Base-by-base conservation (phyloP, 2,797 vertebrate species). In the Schizopygopsis malacanthus region DNA sequence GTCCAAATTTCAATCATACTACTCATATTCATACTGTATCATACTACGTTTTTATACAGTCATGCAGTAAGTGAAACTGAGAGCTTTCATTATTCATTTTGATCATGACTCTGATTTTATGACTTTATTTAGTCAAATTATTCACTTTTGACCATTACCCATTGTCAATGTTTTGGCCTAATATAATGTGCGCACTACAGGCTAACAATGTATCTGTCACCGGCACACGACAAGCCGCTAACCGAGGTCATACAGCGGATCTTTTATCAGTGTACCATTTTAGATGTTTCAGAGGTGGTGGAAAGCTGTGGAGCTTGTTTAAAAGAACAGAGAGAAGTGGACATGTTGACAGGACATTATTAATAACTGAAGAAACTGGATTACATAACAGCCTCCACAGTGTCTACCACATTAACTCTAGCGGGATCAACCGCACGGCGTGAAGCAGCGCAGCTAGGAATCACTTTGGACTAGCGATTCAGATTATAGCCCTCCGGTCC, bases 321-420 rank as follows among this genome's bases (percentile, higher is more conserved):
- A 16, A 80, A 77, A 84, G 81, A 87, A 87, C 79, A 86, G 75
- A 84, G 72, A 54, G 81, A 84, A 82, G 79, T 84, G 76, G 80
- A 84, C 84, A 86, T 56, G 76, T 79, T 82, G 84, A 86, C 85
- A 88, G 71, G 71, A 50, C 79, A 87, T 89, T 90, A 88, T 87
- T 87, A 88, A 90, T 89, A 88, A 89, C 88, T 84, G 83, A 86
- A 84, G 79, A 88, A 89, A 87, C 88, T 61, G 63, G 56, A 86
- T 89, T 89, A 89, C 87, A 83, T 88, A 89, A 89, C 86, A 73
- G 81, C 79, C 63, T 88, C 81, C 82, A 83, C 71, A 52, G 82
- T 85, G 87, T 87, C 85, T 87, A 87, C 81, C 83, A 90, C 87
- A 87, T 87, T 88, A 86, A 85, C 79, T 83, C 61, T 39, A 75